Evolutionary conservation across 2,113 vertebrate species (phyloP), one percentile per base, ranked within the genome.

Genomic region (Leucosticte australis): DNA sequence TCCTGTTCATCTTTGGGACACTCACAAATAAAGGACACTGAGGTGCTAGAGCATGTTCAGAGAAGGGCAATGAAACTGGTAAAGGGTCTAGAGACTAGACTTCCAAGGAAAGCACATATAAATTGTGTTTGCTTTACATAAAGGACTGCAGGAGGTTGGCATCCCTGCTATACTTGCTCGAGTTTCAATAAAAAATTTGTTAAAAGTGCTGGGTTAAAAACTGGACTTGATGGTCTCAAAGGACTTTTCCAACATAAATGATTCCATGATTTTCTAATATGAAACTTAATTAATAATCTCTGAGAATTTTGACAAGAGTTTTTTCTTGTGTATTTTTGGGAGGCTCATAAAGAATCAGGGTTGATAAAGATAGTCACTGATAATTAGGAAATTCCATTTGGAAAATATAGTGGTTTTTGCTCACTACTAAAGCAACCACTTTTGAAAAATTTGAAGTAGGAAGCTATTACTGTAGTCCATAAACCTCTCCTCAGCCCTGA

Each of bases 371-470:
- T 70, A 62, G 22, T 71, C 33, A 6, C 30, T 79, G 74, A 78
- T 64, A 35, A 85, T 91, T 76, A 63, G 62, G 22, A 94, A 94
- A 59, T 46, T 85, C 27, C 3, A 31, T 60, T 63, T 89, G 26
- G 35, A 59, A 88, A 90, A 77, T 6, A 15, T 7, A 69, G 6
- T 18, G 14, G 13, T 27, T 28, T 69, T 82, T 90, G 15, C 39
- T 85, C 26, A 83, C 26, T 77, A 53, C 33, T 64, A 69, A 89
- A 90, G 26, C 15, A 87, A 85, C 37, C 1, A 12, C 16, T 80
- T 87, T 31, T 55, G 57, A 91, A 94, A 95, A 95, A 90, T 86
- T 91, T 83, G 31, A 79, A 91, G 52, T 83, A 56, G 81, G 89
- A 87, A 86, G 26, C 49, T 94, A 60, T 83, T 94, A 80, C 69